Conservation (phyloP, 2,797 vertebrate species). For the Ispidina picta region DNA sequence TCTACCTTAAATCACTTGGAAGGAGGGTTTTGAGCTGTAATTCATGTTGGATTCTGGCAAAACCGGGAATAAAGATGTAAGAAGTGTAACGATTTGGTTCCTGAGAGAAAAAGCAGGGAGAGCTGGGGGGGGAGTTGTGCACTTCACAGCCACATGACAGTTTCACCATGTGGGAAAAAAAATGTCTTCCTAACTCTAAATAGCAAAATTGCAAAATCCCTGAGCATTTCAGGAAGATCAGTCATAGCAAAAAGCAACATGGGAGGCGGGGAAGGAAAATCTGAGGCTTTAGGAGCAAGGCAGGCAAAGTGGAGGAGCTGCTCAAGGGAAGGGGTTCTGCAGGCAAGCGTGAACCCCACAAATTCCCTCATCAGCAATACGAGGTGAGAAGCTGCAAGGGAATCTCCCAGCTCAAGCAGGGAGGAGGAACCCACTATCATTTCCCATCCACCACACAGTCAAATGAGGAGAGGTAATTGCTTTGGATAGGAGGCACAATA, state of each 20-base stretch:
- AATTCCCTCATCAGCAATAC: background rate
- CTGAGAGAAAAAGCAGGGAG: background rate
- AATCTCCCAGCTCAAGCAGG: background rate
- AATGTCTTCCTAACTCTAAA: background rate
- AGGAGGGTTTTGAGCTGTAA: background rate
- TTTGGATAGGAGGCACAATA: slow-evolving; percentile 19
- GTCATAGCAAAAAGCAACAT: background rate
- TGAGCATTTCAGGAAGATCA: background rate
- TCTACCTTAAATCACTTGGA: slow-evolving; percentile 39
- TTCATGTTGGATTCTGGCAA: slow-evolving; percentile 17
- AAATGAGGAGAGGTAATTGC: slow-evolving; percentile 22
- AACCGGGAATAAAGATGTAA: background rate
- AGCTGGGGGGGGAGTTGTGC: too few relatives aligned
- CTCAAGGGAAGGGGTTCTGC: background rate
- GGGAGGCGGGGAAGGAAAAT: background rate
- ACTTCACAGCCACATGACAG: background rate
- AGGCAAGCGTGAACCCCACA: background rate
- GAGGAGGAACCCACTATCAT: background rate
- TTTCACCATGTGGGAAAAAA: slow-evolving; percentile 3
- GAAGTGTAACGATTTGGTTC: background rate
- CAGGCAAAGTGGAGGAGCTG: background rate
- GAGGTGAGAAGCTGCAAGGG: background rate
- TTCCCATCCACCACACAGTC: background rate
- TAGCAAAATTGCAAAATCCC: slow-evolving; percentile 8
- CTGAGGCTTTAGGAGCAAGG: background rate